Evolutionary conservation across 2,113 vertebrate genomes (phyloP).

Genomic region (Phalacrocorax aristotelis): DNA sequence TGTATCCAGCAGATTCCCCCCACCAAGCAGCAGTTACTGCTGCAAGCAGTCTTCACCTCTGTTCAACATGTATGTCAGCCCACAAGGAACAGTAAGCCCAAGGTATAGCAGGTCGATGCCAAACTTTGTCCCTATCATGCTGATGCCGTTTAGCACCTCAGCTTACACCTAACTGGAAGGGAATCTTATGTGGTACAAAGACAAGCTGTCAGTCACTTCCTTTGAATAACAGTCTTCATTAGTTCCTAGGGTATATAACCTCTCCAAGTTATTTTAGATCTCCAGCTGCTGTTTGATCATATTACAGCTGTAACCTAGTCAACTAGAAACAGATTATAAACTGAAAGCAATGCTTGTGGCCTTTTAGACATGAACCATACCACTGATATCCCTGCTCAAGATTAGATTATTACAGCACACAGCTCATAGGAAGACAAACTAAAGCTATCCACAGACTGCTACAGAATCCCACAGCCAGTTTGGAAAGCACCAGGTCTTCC

Average conservation of each 20-base stretch:
- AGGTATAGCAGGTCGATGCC: neutral
- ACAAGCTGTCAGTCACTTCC: neutral
- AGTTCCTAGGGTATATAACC: neutral
- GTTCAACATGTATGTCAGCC: rapidly evolving
- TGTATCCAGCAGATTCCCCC: neutral
- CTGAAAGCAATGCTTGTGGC: neutral
- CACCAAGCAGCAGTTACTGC: neutral
- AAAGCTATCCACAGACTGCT: neutral
- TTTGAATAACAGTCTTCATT: neutral
- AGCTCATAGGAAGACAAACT: neutral
- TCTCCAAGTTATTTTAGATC: slow-evolving; percentile 22
- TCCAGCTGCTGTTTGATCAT: slow-evolving; percentile 46
- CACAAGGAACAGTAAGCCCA: neutral
- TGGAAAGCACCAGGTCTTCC: neutral
- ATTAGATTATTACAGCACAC: neutral
- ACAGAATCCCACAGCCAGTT: neutral
- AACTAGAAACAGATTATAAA: slow-evolving; percentile 33
- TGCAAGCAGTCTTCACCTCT: neutral
- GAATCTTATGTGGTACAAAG: neutral
- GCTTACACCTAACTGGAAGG: neutral
- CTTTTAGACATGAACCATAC: neutral
- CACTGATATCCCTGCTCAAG: neutral
- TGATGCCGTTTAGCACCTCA: neutral
- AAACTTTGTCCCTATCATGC: neutral
- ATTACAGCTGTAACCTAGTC: slow-evolving; percentile 58